Percentiles rank a stretch among this genome's conserved stretches.
Conservation (phyloP, 2,888 invertebrate genomes). For the Lycophotia porphyrea region DNA sequence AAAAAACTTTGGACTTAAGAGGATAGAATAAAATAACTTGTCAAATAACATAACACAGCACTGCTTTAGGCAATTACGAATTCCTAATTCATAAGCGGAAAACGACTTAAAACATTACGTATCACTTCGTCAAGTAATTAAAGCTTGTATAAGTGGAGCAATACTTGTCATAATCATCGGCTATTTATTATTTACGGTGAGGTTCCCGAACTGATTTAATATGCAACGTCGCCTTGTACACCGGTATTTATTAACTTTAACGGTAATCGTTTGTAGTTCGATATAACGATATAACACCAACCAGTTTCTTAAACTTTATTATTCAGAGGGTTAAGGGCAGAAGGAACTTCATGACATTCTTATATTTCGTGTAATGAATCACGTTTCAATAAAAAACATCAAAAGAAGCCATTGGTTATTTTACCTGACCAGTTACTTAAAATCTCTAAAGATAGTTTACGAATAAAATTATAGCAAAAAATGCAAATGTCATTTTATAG, state of each 20-base stretch:
- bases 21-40: background rate
- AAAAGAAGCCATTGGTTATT: slow-evolving; percentile 27
- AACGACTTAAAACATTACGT: slow-evolving; percentile 70
- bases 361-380: slow-evolving; percentile 40
- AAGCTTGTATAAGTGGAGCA: slow-evolving; percentile 80
- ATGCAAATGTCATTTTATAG: slow-evolving; percentile 84
- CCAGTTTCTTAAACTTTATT: slow-evolving; percentile 52
- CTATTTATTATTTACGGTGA: slow-evolving; percentile 80
- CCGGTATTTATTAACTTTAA: slow-evolving; percentile 80
- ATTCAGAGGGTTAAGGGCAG: slow-evolving; percentile 34
- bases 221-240: slow-evolving; percentile 80
- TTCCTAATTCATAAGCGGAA: slow-evolving; percentile 71
- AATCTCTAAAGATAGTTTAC: slow-evolving; percentile 62
- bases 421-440: slow-evolving; percentile 45
- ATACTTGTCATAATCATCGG: slow-evolving; percentile 81
- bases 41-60: background rate
- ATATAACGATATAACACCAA: slow-evolving; percentile 66
- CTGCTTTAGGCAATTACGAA: slow-evolving; percentile 40
- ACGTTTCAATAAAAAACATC: slow-evolving; percentile 30
- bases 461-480: slow-evolving; percentile 73
- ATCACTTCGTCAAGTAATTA: slow-evolving; percentile 81
- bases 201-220: slow-evolving; percentile 83
- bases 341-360: slow-evolving; percentile 31
- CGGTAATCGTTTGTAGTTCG: slow-evolving; percentile 76
- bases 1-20: background rate